phyloP scores from a whole-genome alignment of 2,113 vertebrate genomes.

The Rana temporaria region DNA sequence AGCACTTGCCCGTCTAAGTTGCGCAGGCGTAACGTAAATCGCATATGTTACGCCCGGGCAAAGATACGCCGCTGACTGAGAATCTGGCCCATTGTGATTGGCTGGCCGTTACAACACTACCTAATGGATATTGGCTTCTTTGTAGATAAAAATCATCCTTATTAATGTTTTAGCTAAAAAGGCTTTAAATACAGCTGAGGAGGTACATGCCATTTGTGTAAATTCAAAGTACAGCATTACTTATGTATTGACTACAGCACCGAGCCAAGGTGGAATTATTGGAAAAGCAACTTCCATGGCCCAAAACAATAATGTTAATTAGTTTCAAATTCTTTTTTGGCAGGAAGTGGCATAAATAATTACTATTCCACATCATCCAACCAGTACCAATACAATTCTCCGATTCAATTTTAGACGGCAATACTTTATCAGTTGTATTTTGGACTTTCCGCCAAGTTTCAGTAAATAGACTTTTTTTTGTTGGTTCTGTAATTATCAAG shows the following conservation, averaged over 20 bases:
- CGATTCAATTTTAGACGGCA: not conserved
- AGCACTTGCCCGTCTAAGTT: too few species aligned
- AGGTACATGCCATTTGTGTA: not conserved
- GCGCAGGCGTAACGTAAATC: too few species aligned
- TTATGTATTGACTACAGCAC: constrained; percentile 12
- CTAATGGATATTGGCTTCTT: too few species aligned
- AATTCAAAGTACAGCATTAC: not conserved
- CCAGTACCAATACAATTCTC: not conserved
- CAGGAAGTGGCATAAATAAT: constrained; percentile 17
- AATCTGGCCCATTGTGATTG: too few species aligned
- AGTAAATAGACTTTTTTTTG: not conserved
- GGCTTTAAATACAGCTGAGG: not conserved
- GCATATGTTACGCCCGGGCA: too few species aligned
- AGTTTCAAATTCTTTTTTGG: constrained; percentile 6
- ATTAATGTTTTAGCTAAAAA: too few species aligned
- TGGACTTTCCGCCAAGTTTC: constrained; percentile 19
- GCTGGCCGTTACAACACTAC: too few species aligned
- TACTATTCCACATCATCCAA: not conserved
- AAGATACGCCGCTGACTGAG: too few species aligned
- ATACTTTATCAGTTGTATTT: not conserved
- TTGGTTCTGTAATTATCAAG: not conserved
- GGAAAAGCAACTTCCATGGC: constrained; percentile 12
- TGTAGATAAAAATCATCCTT: too few species aligned
- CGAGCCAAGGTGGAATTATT: constrained; percentile 5
- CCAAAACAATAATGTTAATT: constrained; percentile 20